Evolutionary conservation across 2,888 invertebrate genomes (phyloP).

Genomic region (Andrena bicolor): DNA sequence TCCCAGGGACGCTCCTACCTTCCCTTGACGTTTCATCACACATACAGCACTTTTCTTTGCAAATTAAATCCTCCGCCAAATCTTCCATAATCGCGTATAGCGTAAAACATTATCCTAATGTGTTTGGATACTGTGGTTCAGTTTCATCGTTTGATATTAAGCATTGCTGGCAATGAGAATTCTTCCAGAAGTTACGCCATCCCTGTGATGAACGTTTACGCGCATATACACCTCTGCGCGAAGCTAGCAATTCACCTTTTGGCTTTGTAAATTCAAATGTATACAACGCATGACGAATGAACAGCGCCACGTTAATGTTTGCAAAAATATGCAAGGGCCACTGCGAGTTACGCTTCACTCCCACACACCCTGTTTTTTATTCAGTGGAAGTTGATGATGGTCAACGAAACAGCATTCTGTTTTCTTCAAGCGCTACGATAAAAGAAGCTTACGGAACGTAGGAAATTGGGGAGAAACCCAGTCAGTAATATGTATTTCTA

Average conservation of each 20-base stretch:
- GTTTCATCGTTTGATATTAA: not conserved
- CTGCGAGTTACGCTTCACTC: conserved; percentile 36
- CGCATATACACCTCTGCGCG: conserved; percentile 15
- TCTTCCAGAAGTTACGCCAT: conserved; percentile 15
- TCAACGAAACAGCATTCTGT: conserved; percentile 23
- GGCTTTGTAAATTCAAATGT: conserved; percentile 70
- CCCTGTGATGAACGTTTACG: conserved; percentile 49
- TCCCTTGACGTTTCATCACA: conserved; percentile 7
- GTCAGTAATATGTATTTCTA: not conserved
- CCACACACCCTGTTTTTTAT: conserved; percentile 16
- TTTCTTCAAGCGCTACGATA: not conserved
- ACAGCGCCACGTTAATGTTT: conserved; percentile 61
- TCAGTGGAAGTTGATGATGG: not conserved
- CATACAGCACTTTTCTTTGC: not conserved
- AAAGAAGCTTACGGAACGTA: not conserved
- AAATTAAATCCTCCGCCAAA: not conserved
- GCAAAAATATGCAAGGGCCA: conserved; percentile 69
- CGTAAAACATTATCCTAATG: not conserved
- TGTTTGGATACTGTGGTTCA: not conserved
- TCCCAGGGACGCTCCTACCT: conserved; percentile 45
- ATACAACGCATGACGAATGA: conserved; percentile 61
- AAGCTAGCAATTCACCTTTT: conserved; percentile 53
- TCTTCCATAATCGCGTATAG: not conserved
- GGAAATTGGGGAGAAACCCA: not conserved
- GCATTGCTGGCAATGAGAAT: not conserved